phyloP scores from a whole-genome alignment of 2,113 vertebrate species.

The Otis tarda region DNA sequence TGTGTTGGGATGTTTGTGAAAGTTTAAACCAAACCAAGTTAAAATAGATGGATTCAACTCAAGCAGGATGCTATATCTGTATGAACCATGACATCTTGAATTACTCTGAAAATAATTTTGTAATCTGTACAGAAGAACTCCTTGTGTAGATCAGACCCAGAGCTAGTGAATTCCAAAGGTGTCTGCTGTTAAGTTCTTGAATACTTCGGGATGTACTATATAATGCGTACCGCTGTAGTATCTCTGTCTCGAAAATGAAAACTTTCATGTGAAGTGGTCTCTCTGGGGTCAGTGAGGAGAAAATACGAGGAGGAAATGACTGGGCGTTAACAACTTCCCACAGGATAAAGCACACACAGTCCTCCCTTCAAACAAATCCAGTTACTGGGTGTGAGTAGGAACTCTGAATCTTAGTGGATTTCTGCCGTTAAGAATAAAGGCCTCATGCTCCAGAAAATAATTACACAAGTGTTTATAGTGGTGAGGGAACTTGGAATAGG shows the following conservation, averaged over 20 bases:
- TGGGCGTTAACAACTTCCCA: constrained; percentile 24
- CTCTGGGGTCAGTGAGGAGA: not conserved
- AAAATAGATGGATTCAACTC: not conserved
- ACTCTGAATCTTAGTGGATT: not conserved
- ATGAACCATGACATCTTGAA: not conserved
- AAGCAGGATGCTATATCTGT: not conserved
- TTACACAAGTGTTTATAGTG: constrained; percentile 15
- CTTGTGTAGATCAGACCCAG: not conserved
- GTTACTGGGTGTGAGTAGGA: not conserved
- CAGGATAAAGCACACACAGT: not conserved
- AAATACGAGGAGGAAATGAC: not conserved
- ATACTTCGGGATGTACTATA: not conserved
- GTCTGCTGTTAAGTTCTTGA: not conserved
- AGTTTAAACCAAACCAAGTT: not conserved
- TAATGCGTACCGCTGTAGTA: not conserved
- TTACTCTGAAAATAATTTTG: not conserved
- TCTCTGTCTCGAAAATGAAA: not conserved
- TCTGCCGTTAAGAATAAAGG: not conserved
- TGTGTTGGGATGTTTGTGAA: not conserved
- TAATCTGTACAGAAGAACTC: not conserved
- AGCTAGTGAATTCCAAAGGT: not conserved
- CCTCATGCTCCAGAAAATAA: not conserved
- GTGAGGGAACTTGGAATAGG: not conserved
- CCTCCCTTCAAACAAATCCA: not conserved
- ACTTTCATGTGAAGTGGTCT: not conserved